Conservation (phyloP, 2,113 vertebrate species). For the Cnemophilus loriae region DNA sequence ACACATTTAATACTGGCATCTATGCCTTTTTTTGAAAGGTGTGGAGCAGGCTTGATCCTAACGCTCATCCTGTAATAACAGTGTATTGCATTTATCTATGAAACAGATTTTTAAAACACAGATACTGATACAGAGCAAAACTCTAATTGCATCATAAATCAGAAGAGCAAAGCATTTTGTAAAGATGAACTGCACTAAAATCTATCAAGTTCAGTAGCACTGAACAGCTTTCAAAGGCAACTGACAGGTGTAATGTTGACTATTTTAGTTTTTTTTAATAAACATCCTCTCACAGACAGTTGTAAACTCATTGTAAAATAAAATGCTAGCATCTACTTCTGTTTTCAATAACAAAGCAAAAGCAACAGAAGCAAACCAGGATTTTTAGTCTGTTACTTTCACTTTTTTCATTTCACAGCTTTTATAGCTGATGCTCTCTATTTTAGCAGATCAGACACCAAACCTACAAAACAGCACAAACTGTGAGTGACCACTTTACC, state of each 20-base stretch:
- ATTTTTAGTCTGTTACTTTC: not conserved
- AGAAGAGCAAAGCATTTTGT: not conserved
- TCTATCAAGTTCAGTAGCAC: not conserved
- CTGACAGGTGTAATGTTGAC: not conserved
- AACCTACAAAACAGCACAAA: constrained; percentile 50
- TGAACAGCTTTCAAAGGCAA: not conserved
- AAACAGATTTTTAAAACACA: not conserved
- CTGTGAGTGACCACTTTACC: constrained; percentile 83
- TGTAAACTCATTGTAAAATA: not conserved
- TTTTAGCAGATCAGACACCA: constrained; percentile 18
- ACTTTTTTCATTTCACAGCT: constrained; percentile 29
- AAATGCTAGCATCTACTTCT: not conserved
- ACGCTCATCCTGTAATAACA: not conserved
- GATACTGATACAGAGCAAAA: not conserved
- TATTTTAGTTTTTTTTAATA: not conserved
- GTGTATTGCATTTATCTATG: not conserved
- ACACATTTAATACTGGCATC: not conserved
- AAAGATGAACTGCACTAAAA: not conserved
- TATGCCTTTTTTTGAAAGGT: not conserved
- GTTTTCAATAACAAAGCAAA: not conserved
- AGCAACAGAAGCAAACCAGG: not conserved
- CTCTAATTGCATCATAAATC: not conserved
- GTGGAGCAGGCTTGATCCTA: not conserved
- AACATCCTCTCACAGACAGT: not conserved
- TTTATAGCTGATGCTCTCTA: not conserved